Evolutionary conservation across 1,140 invertebrate species (phyloP), one percentile per base, ranked within the genome.

Genomic region (Wiebesia pumilae): DNA sequence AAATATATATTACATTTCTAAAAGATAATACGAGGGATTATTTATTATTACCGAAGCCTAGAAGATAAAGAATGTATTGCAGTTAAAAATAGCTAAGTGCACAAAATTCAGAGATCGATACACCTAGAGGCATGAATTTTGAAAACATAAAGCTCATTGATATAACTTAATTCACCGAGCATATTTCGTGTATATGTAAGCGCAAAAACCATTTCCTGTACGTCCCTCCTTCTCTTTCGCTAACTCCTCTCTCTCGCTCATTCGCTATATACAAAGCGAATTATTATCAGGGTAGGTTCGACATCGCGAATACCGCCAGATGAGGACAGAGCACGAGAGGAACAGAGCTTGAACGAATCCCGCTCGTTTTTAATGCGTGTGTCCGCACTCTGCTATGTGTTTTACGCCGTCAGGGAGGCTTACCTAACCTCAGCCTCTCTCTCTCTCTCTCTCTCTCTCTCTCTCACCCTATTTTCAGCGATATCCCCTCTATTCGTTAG

Each of bases 351-450:
- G 40, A 87, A 35, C 73, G 71, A 51, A 80, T 88, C 65, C 43
- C 86, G 81, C 77, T 65, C 87, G 88, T 90, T 90, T 91, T 91
- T 90, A 90, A 91, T 90, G 88, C 84, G 87, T 88, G 87, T 88
- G 82, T 71, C 83, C 83, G 89, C 89, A 86, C 89, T 85, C 90
- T 88, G 86, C 89, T 85, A 90, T 91, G 89, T 90, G 90, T 91
- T 92, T 91, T 90, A 91, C 91, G 91, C 82, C 90, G 91, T 90
- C 86, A 89, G 91, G 89, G 88, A 90, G 91, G 90, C 90, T 89
- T 92, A 90, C 90, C 88, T 86, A 86, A 86, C 87, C 87, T 88
- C 90, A 87, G 84, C 87, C 73, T 84, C 87, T 87, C 89, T 83
- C 88, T 85, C 87, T 89, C 81, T 83, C 86, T 85, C n/a, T n/a